Percentiles rank a stretch among this genome's conserved stretches.
phyloP scores from a whole-genome alignment of 2,888 invertebrate species.

The Yponomeuta plumbellus region DNA sequence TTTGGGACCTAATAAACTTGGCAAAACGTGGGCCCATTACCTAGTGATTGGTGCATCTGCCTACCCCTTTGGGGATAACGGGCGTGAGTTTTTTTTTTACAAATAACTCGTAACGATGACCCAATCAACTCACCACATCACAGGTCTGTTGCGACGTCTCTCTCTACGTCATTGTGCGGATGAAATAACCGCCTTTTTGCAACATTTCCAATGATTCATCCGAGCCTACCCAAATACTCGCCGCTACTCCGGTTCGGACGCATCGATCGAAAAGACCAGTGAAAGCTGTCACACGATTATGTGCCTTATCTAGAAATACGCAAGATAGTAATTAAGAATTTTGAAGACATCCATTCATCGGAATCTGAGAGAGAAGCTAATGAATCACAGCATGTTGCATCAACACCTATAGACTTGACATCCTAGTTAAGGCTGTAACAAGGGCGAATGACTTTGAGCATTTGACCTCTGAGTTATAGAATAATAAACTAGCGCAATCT shows the following conservation, averaged over 20 bases:
- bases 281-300: slow-evolving; percentile 9
- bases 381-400: slow-evolving; percentile 39
- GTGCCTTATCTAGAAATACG: slow-evolving; percentile 1
- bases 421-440: slow-evolving; percentile 4
- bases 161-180: background rate
- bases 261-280: slow-evolving; percentile 7
- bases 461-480: no score
- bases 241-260: slow-evolving; percentile 6
- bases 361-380: slow-evolving; percentile 40
- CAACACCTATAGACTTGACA: slow-evolving; percentile 8
- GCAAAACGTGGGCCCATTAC: no score
- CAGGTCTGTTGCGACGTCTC: background rate
- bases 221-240: background rate
- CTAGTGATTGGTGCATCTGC: no score
- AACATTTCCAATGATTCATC: slow-evolving; percentile 11
- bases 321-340: background rate
- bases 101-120: background rate
- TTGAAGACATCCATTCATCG: slow-evolving; percentile 4
- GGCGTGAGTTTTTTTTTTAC: background rate
- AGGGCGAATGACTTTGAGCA: no score
- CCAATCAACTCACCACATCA: background rate
- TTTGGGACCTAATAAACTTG: no score
- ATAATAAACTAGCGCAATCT: no score
- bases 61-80: no score
- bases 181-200: slow-evolving; percentile 11